Conservation (phyloP, 1,140 invertebrate species). For the Asobara japonica region DNA sequence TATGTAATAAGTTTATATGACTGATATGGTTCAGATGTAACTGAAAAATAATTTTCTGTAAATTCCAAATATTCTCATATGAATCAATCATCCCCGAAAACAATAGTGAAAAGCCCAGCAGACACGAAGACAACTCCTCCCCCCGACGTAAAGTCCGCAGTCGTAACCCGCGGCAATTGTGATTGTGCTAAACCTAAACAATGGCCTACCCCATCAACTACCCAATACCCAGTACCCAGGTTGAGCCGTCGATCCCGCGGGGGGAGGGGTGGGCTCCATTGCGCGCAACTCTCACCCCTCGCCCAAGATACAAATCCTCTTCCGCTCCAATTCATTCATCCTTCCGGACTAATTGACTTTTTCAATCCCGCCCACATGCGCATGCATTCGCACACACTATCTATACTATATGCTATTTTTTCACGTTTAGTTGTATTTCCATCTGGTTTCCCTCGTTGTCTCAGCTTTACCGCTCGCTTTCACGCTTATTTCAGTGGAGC, state of each 20-base stretch:
- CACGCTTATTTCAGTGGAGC: neutral
- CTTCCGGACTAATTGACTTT: slow-evolving; percentile 49
- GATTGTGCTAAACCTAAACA: slow-evolving; percentile 54
- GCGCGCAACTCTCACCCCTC: neutral
- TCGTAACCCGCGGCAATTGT: slow-evolving; percentile 45
- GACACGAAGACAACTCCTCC: neutral
- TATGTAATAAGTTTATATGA: too few relatives aligned
- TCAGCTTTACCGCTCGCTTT: slow-evolving; percentile 8
- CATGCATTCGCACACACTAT: slow-evolving; percentile 11
- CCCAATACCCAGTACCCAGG: slow-evolving; percentile 40
- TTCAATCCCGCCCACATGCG: slow-evolving; percentile 29
- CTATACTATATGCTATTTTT: neutral
- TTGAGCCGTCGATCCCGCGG: slow-evolving; percentile 9
- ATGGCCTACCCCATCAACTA: slow-evolving; percentile 46
- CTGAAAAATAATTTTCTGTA: too few relatives aligned
- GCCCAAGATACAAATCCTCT: slow-evolving; percentile 19
- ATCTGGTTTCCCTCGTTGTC: neutral
- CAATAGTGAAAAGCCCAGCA: neutral
- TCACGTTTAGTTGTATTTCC: neutral
- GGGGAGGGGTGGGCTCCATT: neutral
- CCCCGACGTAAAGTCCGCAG: slow-evolving; percentile 7
- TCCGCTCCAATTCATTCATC: slow-evolving; percentile 50
- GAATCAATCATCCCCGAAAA: slow-evolving; percentile 3
- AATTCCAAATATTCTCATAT: neutral
- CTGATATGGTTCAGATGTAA: too few relatives aligned